Evolutionary conservation across 2,888 invertebrate species (phyloP).

Genomic region (Drosophila atripex): DNA sequence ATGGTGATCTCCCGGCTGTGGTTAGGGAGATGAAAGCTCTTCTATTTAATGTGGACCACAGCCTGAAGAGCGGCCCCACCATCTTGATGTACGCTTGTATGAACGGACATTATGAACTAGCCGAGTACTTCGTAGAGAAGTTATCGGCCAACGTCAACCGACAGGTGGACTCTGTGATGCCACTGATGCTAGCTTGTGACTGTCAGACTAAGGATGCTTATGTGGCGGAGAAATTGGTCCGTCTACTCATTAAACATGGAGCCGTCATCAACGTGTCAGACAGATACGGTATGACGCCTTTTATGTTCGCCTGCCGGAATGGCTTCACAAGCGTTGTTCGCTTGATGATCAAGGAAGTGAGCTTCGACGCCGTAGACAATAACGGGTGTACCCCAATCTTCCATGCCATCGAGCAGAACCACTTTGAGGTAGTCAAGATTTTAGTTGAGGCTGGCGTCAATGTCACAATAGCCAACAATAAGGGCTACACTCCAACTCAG

Average conservation of each 20-base stretch:
- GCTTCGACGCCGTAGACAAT: constrained; percentile 81
- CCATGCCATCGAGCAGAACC: constrained; percentile 83
- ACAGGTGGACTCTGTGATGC: constrained; percentile 77
- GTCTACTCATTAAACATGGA: constrained; percentile 70
- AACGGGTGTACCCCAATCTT: constrained; percentile 82
- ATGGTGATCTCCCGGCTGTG: constrained; percentile 65
- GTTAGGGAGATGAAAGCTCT: constrained; percentile 59
- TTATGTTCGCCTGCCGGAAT: constrained; percentile 82
- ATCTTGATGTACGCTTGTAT: constrained; percentile 76
- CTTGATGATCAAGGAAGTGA: constrained; percentile 72
- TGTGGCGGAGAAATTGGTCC: constrained; percentile 67
- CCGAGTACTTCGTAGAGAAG: constrained; percentile 69
- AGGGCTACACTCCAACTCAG: constrained; percentile 81
- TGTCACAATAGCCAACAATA: constrained; percentile 71
- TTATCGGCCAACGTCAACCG: constrained; percentile 75
- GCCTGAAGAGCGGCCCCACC: constrained; percentile 62
- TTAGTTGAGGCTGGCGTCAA: constrained; percentile 79
- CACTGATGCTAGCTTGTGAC: constrained; percentile 80
- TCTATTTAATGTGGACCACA: constrained; percentile 57
- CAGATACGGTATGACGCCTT: constrained; percentile 81
- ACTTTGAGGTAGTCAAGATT: constrained; percentile 76
- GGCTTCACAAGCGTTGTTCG: constrained; percentile 76
- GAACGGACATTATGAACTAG: constrained; percentile 73
- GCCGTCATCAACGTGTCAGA: constrained; percentile 81
- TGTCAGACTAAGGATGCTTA: constrained; percentile 54